Conservation (phyloP, 2,888 invertebrate genomes). For the Ennomos erosarius region DNA sequence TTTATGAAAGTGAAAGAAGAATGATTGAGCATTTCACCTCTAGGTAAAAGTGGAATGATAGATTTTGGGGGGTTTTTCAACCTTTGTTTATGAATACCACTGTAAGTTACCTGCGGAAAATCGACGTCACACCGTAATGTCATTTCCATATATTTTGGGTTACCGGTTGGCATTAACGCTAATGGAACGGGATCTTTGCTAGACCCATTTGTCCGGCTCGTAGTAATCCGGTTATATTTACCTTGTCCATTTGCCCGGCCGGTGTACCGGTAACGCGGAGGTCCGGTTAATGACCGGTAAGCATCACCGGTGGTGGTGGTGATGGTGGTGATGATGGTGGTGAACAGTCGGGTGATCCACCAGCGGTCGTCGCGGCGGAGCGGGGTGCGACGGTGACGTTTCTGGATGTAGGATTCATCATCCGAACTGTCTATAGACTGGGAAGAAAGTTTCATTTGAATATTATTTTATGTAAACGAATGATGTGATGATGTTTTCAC, state of each 20-base stretch:
- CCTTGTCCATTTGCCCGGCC: constrained; percentile 66
- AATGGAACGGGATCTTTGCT: too few species aligned
- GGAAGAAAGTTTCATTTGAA: constrained; percentile 9
- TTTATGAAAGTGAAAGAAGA: too few species aligned
- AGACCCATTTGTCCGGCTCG: too few species aligned
- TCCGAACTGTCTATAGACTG: constrained; percentile 75
- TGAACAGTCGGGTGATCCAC: constrained; percentile 69
- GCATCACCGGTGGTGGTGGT: constrained; percentile 53
- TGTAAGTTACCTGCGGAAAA: too few species aligned
- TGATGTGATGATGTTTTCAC: too few species aligned
- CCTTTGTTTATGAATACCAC: too few species aligned
- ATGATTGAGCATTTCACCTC: too few species aligned
- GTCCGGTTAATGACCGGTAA: constrained; percentile 65
- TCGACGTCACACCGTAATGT: too few species aligned
- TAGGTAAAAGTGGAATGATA: too few species aligned
- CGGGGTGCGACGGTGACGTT: constrained; percentile 41
- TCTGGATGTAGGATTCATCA: constrained; percentile 65
- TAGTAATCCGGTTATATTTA: constrained; percentile 30
- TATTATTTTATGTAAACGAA: neutral
- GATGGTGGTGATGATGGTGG: constrained; percentile 60
- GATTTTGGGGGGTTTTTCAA: too few species aligned
- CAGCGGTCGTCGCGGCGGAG: constrained; percentile 63
- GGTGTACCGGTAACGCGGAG: constrained; percentile 72
- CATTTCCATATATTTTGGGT: too few species aligned
- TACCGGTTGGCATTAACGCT: too few species aligned